Conservation (phyloP, 2,888 invertebrate species). For the Callyntrura guangdongensis region DNA sequence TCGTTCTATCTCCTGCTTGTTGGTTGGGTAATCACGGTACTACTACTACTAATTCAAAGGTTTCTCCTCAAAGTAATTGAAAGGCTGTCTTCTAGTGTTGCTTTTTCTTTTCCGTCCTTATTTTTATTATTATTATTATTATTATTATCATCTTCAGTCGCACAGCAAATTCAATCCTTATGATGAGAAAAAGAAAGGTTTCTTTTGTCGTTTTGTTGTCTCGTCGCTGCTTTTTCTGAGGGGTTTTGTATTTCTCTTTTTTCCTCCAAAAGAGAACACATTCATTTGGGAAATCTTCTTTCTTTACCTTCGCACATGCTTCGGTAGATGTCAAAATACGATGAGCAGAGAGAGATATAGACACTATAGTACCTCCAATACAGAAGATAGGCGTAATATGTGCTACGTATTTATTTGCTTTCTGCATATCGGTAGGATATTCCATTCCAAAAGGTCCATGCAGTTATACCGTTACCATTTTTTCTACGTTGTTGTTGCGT, state of each 20-base stretch:
- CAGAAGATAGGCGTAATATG: neutral
- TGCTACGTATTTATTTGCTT: neutral
- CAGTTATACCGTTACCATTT: neutral
- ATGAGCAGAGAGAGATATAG: constrained; percentile 26
- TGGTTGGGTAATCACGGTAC: constrained; percentile 29
- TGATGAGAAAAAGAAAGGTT: constrained; percentile 9
- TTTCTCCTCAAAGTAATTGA: constrained; percentile 38
- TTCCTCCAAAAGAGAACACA: neutral
- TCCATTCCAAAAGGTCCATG: too few relatives aligned
- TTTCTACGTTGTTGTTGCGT: too few relatives aligned
- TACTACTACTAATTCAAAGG: neutral
- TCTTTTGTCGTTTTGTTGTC: constrained; percentile 29
- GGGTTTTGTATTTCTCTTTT: constrained; percentile 15
- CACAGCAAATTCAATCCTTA: constrained; percentile 31
- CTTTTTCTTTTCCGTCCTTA: constrained; percentile 14
- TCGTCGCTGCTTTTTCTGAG: neutral
- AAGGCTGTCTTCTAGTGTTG: constrained; percentile 19
- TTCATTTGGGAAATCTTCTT: constrained; percentile 27
- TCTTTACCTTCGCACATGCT: constrained; percentile 42
- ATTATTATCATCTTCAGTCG: constrained; percentile 13
- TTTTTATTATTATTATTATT: too few relatives aligned
- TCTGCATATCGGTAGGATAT: neutral
- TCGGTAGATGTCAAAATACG: constrained; percentile 45
- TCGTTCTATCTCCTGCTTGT: too few relatives aligned
- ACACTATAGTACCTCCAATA: neutral